Base-by-base conservation (phyloP, 2,113 vertebrate species). In the Halcyon senegalensis region DNA sequence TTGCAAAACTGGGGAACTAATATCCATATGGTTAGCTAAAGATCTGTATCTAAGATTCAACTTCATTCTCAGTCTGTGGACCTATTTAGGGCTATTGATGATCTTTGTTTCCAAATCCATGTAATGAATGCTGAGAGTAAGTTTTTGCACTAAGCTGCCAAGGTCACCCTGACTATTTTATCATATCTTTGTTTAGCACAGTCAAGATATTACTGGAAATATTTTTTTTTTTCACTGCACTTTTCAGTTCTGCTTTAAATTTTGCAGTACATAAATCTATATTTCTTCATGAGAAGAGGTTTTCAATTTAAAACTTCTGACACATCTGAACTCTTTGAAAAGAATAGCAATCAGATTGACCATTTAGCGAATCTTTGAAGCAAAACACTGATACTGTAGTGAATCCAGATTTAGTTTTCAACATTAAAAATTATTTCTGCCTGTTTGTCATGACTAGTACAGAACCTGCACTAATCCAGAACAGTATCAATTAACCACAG, bases 401-500 rank as follows among this genome's bases (percentile, higher is more conserved):
- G 31, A 92, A 84, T 88, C 39, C 48, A 89, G 55, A 58, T 79
- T 91, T 91, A 59, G 17, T 79, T 93, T 92, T 69, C 72, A 77
- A 30, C 19, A 37, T 75, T 56, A 53, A 60, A 91, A 70, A 64
- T 17, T 51, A 85, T 93, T 95, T 92, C 53, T 95, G 8, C 63
- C 6, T 55, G 24, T 94, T 95, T 13, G 43, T 48, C 0, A 0
- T 89, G 50, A 74, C 66, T 69, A 58, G 44, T 44, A 41, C 56
- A 90, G 69, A 94, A 90, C 56, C 51, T 90, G 33, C 16, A 51
- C 37, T 87, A 94, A 84, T 69, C 85, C 79, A 84, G 78, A 93
- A 90, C 58, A 85, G 28, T 78, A 85, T 81, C 86, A 95, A 95
- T 97, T 96, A 96, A 94, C 85, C 33, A 53, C 75, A 89, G 82